A percentile compares a stretch with the other conserved stretches of the same genome.
Evolutionary conservation across 2,888 invertebrate species (phyloP).

Genomic region (Cephus nigrinus): DNA sequence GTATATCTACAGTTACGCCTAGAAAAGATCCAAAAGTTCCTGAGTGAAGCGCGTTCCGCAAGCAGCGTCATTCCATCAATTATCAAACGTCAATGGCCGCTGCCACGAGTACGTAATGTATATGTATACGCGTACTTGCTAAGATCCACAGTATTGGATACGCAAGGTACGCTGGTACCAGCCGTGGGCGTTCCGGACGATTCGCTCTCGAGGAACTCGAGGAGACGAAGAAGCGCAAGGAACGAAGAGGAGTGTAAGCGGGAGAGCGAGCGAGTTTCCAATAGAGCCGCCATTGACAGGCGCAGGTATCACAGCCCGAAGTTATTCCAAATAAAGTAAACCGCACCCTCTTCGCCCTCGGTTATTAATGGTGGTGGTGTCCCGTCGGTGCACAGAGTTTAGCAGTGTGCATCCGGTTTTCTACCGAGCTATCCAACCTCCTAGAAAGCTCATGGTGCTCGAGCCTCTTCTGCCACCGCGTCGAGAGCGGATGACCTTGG

Average conservation of each 20-base stretch:
- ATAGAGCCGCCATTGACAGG: slow-evolving; percentile 29
- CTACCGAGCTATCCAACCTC: slow-evolving; percentile 28
- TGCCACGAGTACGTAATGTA: neutral
- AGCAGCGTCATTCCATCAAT: slow-evolving; percentile 47
- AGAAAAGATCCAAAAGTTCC: neutral
- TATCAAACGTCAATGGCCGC: slow-evolving; percentile 34
- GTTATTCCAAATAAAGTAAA: slow-evolving; percentile 45
- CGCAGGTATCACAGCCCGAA: slow-evolving; percentile 33
- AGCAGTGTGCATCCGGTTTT: slow-evolving; percentile 52
- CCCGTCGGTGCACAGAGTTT: slow-evolving; percentile 37
- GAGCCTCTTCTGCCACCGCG: slow-evolving; percentile 33
- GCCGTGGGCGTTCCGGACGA: slow-evolving; percentile 32
- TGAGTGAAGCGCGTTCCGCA: neutral
- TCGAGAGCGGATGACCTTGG: slow-evolving; percentile 46
- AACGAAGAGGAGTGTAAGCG: slow-evolving; percentile 23
- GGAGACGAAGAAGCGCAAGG: slow-evolving; percentile 4
- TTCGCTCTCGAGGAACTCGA: slow-evolving; percentile 18
- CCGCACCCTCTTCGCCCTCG: slow-evolving; percentile 30
- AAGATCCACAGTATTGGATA: slow-evolving; percentile 17
- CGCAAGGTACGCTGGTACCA: slow-evolving; percentile 13
- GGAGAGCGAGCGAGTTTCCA: slow-evolving; percentile 24
- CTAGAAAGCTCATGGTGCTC: slow-evolving; percentile 36
- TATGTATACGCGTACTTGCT: slow-evolving; percentile 14
- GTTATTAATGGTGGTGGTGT: slow-evolving; percentile 49
- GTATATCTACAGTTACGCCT: neutral